A percentile compares a stretch with the other conserved stretches of the same genome.
These are phyloP conservation scores for Oryzias sinensis DNA, from an alignment of 2,797 vertebrate species.

Conservation along the genomic window DNA sequence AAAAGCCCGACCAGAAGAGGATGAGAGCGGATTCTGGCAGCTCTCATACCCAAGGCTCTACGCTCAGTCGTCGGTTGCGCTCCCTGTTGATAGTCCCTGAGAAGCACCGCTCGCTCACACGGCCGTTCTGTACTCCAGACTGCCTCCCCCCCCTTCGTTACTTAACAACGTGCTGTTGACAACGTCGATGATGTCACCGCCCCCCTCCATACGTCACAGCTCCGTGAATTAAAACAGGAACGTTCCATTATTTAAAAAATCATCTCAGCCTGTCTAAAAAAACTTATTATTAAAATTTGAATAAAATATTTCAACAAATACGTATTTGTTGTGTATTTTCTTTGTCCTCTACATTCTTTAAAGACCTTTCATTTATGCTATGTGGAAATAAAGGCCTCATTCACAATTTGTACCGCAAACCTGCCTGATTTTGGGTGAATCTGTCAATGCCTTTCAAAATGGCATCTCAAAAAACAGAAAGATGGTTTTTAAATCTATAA, in stretches of 20 bases:
- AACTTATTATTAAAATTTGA: too few relatives aligned
- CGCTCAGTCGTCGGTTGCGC: slow-evolving; percentile 66
- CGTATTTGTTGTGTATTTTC: too few relatives aligned
- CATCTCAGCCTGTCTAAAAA: too few relatives aligned
- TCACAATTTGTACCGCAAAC: too few relatives aligned
- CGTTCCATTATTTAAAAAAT: slow-evolving; percentile 21
- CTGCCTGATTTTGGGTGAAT: too few relatives aligned
- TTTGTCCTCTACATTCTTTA: too few relatives aligned
- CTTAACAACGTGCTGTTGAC: slow-evolving; percentile 68
- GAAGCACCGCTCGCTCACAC: slow-evolving; percentile 55
- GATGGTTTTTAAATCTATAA: too few relatives aligned
- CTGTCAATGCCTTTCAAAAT: too few relatives aligned
- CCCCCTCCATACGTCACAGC: slow-evolving; percentile 33
- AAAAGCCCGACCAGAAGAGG: slow-evolving; percentile 73
- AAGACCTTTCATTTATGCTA: too few relatives aligned
- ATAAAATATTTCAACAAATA: too few relatives aligned
- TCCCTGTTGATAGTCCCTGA: slow-evolving; percentile 74
- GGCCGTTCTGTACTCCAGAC: slow-evolving; percentile 53
- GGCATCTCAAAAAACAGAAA: too few relatives aligned
- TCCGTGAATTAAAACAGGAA: slow-evolving; percentile 28
- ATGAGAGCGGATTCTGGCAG: slow-evolving; percentile 87
- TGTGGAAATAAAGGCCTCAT: too few relatives aligned
- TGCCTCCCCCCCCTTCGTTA: slow-evolving; percentile 68
- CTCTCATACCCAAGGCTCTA: slow-evolving; percentile 75
- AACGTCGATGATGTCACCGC: slow-evolving; percentile 70